These are phyloP conservation scores for Mergus octosetaceus DNA, from an alignment of 2,797 vertebrate species.

Conservation along the genomic window DNA sequence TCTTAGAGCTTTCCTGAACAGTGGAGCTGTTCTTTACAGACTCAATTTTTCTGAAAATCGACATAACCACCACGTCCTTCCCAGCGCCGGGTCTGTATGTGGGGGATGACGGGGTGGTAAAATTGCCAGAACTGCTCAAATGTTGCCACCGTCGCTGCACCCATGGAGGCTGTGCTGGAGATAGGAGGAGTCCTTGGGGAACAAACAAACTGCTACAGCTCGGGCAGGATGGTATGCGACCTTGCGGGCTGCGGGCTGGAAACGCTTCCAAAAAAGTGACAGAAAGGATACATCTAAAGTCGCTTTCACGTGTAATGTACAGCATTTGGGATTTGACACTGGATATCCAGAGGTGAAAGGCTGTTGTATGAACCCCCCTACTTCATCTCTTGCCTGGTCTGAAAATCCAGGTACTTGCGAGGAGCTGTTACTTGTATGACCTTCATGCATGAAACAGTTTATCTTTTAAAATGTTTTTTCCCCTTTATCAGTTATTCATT, in stretches of 20 bases:
- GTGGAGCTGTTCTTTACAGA: background rate
- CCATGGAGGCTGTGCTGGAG: background rate
- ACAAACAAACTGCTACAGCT: background rate
- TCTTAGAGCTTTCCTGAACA: background rate
- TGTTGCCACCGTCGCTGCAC: background rate
- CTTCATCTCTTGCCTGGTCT: slow-evolving; percentile 48
- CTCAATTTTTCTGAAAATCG: background rate
- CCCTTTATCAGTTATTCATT: slow-evolving; percentile 78
- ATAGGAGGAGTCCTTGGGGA: background rate
- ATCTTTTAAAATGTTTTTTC: slow-evolving; percentile 68
- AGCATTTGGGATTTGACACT: background rate
- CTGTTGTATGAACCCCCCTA: slow-evolving; percentile 3
- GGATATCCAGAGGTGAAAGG: background rate
- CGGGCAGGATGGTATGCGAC: rapidly evolving
- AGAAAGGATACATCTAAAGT: background rate
- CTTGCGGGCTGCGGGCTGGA: background rate
- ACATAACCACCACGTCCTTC: background rate
- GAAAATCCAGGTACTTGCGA: slow-evolving; percentile 52
- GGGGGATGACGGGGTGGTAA: background rate
- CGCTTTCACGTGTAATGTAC: background rate
- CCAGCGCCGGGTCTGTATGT: background rate
- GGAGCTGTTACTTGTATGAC: slow-evolving; percentile 63
- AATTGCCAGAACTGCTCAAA: background rate
- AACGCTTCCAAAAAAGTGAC: background rate
- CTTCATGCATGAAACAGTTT: slow-evolving; percentile 72